phyloP scores from a whole-genome alignment of 1,140 invertebrate genomes.

The Drosophila tani region DNA sequence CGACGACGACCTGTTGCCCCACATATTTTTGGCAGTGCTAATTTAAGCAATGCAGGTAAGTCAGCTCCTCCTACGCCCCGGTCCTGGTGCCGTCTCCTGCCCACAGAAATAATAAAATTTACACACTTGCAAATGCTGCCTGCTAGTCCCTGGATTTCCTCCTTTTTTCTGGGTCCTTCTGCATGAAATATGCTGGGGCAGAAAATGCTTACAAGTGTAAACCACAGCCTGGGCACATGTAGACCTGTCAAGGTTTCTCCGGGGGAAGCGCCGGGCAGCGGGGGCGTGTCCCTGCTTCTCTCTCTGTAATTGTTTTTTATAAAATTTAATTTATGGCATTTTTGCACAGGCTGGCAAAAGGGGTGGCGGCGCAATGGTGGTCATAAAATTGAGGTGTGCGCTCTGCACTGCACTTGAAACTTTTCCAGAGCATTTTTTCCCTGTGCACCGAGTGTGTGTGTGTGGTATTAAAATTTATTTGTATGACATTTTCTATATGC shows the following conservation, averaged over 20 bases:
- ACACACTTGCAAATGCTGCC: slow-evolving; percentile 71
- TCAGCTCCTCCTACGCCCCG: background rate
- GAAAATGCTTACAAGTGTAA: slow-evolving; percentile 82
- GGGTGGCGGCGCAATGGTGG: background rate
- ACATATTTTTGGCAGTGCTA: slow-evolving; percentile 69
- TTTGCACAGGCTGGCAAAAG: slow-evolving; percentile 51
- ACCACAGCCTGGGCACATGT: slow-evolving; percentile 77
- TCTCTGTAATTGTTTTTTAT: slow-evolving; percentile 81
- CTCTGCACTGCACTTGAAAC: slow-evolving; percentile 52
- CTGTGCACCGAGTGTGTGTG: slow-evolving; percentile 17
- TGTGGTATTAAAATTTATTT: slow-evolving; percentile 77
- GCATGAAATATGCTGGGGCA: slow-evolving; percentile 75
- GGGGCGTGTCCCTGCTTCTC: slow-evolving; percentile 53
- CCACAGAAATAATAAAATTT: slow-evolving; percentile 74
- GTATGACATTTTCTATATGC: slow-evolving; percentile 66
- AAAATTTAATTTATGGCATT: slow-evolving; percentile 83
- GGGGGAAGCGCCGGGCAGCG: background rate
- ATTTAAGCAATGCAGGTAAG: slow-evolving; percentile 70
- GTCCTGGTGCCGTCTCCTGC: background rate
- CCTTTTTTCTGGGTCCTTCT: slow-evolving; percentile 15
- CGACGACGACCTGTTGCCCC: slow-evolving; percentile 72
- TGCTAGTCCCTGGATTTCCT: slow-evolving; percentile 24
- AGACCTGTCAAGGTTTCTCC: slow-evolving; percentile 61
- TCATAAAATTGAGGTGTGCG: slow-evolving; percentile 32
- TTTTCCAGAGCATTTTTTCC: slow-evolving; percentile 42